Base-by-base conservation (phyloP, 2,888 invertebrate genomes). In the Congeria kusceri region DNA sequence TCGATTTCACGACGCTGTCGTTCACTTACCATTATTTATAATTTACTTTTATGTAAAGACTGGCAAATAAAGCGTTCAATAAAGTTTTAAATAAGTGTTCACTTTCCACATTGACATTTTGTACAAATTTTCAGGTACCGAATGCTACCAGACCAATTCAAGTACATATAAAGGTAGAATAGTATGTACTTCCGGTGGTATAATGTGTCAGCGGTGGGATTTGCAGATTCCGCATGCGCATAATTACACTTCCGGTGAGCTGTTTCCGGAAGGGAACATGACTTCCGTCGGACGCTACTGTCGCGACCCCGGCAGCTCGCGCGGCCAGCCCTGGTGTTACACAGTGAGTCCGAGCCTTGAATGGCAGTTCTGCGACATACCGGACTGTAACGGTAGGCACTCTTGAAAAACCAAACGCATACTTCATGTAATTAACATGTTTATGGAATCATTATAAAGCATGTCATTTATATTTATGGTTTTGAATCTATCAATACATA, bases 311-410 rank as follows among this genome's bases (percentile, higher is more conserved):
- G 63, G 62, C 7, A 53, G 63, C 11, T 27, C 39, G 1, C 15
- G 28, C n/a, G 73, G 73, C 5, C n/a, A 56, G 11, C 79, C 79
- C 2, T 79, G 79, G 79, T 79, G 79, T 23, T 79, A 67, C 27
- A 65, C 62, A 9, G 62, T 29, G 0, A 56, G 65, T 18, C 46
- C 57, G 3, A n/a, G 20, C 13, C 28, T 27, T 15, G 47, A 32
- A 4, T 66, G 61, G 66, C 69, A 78, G 20, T 32, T 15, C 9
- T 78, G 78, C 61, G 78, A 20, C 18, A 57, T 78, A 25, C 73
- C 61, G 9, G 44, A 49, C 32, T 79, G 79, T 46, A 58, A 66
- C 11, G 32, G 75, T 79, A 74, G 44, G 62, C 47, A 66, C 29
- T 49, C 1, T 53, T 4, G 9, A 32, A 32, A 32, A 32, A n/a